phyloP scores from a whole-genome alignment of 2,797 vertebrate species.

The Naso thynnoides region DNA sequence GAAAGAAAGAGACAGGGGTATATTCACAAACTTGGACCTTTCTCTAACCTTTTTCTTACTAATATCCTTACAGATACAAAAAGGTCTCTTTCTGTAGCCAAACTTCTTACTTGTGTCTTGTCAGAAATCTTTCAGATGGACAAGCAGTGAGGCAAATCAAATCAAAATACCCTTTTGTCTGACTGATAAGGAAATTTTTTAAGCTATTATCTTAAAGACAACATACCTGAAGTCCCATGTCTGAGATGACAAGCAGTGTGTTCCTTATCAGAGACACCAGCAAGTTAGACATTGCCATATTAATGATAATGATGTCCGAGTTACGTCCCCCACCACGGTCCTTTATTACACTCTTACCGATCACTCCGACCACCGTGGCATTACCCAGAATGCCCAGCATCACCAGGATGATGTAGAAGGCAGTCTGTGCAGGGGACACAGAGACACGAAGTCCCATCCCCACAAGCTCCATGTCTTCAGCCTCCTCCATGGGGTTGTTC shows the following conservation, averaged over 20 bases:
- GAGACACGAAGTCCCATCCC: slow-evolving; percentile 64
- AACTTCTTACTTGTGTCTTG: neutral
- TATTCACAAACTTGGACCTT: slow-evolving; percentile 8
- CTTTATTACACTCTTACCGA: slow-evolving; percentile 75
- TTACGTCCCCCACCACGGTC: slow-evolving; percentile 64
- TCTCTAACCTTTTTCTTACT: neutral
- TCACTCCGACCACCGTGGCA: slow-evolving; percentile 75
- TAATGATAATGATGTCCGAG: slow-evolving; percentile 86
- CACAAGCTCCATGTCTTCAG: slow-evolving; percentile 16
- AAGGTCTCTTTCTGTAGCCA: neutral
- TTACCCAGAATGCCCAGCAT: slow-evolving; percentile 84
- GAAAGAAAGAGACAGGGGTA: neutral
- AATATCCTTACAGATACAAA: neutral
- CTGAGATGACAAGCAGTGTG: slow-evolving; percentile 80
- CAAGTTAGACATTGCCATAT: slow-evolving; percentile 86
- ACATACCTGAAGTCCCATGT: slow-evolving; percentile 81
- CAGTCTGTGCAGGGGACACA: slow-evolving; percentile 59
- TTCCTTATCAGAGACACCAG: slow-evolving; percentile 85
- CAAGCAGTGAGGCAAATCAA: neutral
- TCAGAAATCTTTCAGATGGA: neutral
- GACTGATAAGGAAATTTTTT: neutral
- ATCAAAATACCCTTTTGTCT: neutral
- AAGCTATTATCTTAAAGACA: neutral
- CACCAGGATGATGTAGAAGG: slow-evolving; percentile 81
- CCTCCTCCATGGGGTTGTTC: neutral